A percentile compares a stretch with the other conserved stretches of the same genome.
Conservation (phyloP, 2,113 vertebrate species). For the Thunnus thynnus region DNA sequence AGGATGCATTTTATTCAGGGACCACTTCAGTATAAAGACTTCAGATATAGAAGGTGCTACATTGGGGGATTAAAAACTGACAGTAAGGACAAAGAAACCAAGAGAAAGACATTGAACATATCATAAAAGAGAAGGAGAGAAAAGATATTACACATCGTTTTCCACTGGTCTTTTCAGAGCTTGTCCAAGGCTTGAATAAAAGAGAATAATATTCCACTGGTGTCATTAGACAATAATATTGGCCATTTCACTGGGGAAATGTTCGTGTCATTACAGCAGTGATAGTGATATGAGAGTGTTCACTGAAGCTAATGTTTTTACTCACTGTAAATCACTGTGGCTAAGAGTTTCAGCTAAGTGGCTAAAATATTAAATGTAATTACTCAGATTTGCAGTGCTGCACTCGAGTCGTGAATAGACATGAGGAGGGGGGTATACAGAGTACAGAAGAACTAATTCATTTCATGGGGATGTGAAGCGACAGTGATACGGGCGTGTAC, state of each 20-base stretch:
- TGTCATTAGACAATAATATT: neutral
- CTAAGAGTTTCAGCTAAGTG: conserved; percentile 12
- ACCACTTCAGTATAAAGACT: neutral
- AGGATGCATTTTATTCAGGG: neutral
- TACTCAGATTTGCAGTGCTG: conserved; percentile 14
- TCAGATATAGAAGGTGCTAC: neutral
- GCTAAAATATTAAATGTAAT: conserved; percentile 29
- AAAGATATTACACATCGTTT: neutral
- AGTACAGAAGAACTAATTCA: neutral
- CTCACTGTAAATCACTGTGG: conserved; percentile 9
- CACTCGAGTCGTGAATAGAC: conserved; percentile 6
- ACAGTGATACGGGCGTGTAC: no score
- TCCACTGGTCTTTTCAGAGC: neutral
- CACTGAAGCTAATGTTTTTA: conserved; percentile 3
- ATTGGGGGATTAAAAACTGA: no score
- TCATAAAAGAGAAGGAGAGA: neutral
- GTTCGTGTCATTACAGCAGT: neutral
- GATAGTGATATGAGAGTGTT: neutral
- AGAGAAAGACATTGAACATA: neutral
- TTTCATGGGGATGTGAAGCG: neutral
- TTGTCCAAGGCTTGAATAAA: neutral
- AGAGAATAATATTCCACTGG: neutral
- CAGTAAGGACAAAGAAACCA: neutral
- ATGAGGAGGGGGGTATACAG: neutral
- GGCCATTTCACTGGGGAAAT: neutral